A percentile compares a stretch with the other conserved stretches of the same genome.
Evolutionary conservation across 2,113 vertebrate species (phyloP).

Genomic region (Scomber colias): DNA sequence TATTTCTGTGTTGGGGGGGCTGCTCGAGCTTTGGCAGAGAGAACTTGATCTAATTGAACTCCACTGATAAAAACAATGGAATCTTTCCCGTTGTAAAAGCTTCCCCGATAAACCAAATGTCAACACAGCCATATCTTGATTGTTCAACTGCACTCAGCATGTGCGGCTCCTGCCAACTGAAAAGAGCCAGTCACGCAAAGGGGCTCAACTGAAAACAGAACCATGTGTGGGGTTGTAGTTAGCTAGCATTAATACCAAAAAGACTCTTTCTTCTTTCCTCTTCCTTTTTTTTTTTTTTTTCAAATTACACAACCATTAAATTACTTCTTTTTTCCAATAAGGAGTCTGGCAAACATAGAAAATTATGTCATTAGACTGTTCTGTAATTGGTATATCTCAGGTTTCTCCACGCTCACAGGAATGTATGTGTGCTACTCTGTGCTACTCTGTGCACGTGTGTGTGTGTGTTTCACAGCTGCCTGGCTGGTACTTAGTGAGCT

Average conservation of each 20-base stretch:
- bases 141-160: constrained; percentile 66
- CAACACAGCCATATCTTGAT: constrained; percentile 71
- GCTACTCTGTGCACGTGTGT: not conserved
- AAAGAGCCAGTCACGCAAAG: constrained; percentile 72
- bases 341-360: constrained; percentile 75
- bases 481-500: constrained; percentile 28
- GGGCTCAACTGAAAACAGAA: constrained; percentile 82
- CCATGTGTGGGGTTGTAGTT: constrained; percentile 77
- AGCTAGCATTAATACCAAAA: constrained; percentile 76
- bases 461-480: constrained; percentile 49
- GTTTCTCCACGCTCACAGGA: constrained; percentile 52
- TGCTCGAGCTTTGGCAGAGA: constrained; percentile 26
- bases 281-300: constrained; percentile 33
- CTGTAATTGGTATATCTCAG: constrained; percentile 71
- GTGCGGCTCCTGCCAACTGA: constrained; percentile 68
- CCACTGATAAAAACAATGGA: constrained; percentile 67
- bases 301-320: constrained; percentile 70
- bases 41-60: constrained; percentile 51
- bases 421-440: constrained; percentile 8
- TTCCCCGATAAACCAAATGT: constrained; percentile 73
- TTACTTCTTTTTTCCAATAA: constrained; percentile 63
- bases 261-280: constrained; percentile 64
- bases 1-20: not conserved
- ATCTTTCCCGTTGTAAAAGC: constrained; percentile 73
- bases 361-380: constrained; percentile 54